Evolutionary conservation across 2,888 invertebrate species (phyloP).

Genomic region (Eretmocerus hayati): DNA sequence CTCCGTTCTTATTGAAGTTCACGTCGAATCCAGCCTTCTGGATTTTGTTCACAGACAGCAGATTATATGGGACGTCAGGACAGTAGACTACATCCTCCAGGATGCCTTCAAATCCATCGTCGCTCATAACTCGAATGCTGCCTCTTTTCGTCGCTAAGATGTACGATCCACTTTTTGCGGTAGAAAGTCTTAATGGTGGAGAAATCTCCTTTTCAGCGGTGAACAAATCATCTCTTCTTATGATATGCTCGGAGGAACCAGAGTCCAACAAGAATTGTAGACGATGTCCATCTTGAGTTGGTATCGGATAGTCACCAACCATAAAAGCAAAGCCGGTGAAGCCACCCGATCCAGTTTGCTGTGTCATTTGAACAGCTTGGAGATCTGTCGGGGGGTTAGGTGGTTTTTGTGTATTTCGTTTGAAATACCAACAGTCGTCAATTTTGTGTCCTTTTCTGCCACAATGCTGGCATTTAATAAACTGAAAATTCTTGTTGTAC

Average conservation of each 20-base stretch:
- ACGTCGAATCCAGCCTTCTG: conserved; percentile 25
- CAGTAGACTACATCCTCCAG: conserved; percentile 30
- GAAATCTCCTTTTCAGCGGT: not conserved
- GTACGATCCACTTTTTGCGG: conserved; percentile 18
- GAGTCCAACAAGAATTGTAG: conserved; percentile 2
- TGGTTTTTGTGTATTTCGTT: not conserved
- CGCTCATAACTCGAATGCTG: conserved; percentile 27
- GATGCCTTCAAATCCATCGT: conserved; percentile 22
- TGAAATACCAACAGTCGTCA: not conserved
- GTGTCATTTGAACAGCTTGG: not conserved
- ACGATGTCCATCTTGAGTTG: not conserved
- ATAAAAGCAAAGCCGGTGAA: not conserved
- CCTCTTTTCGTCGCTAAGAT: conserved; percentile 32
- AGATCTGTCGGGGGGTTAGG: not conserved
- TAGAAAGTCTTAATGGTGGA: not conserved
- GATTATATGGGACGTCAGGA: conserved; percentile 30
- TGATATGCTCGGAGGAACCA: conserved; percentile 3
- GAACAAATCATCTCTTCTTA: not conserved
- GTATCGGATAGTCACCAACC: not conserved
- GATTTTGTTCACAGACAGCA: conserved; percentile 27
- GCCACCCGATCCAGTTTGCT: not conserved
- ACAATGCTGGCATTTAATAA: too few relatives aligned
- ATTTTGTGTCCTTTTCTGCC: not conserved
- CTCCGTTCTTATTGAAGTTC: not conserved
- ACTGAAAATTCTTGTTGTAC: not conserved